Base-by-base conservation (phyloP, 2,888 invertebrate species). In the Thymelicus lineola region DNA sequence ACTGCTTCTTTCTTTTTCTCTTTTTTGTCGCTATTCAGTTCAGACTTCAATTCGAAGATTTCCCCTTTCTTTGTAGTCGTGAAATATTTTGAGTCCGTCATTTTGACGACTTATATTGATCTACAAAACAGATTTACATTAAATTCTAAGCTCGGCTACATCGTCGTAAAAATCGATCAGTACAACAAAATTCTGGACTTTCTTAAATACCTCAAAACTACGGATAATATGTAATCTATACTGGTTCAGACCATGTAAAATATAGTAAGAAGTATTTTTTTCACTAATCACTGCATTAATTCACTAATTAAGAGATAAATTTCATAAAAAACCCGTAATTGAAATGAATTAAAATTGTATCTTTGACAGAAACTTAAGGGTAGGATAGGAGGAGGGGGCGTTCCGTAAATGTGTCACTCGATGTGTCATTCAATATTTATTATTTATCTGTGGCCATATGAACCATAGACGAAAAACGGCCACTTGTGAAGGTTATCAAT, bases 11-110 rank as follows among this genome's bases (percentile, higher is more conserved):
- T 98, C 89, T 99, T 99, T 94, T 99, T 99, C 85, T 99, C 99
- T 83, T 99, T 99, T 90, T 99, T 99, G 87, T 99, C 99, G 95
- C 98, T 99, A 89, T 99, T 99, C 69, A 99, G 94, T 90, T 99
- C 99, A 7, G 99, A 99, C 89, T 99, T 99, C 68, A 99, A 94
- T 93, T 99, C 99, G 93, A 99, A 99, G 85, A 99, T 99, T 94
- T 99, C 99, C 79, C 99, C 99, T 91, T 99, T 99, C 91, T 99
- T 99, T 74, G 99, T 99, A 74, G 99, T 99, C 9, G 99, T 99
- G 89, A 99, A 99, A 94, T 99, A 99, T 91, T 99, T 99, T 65
- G 99, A 99, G 93, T 99, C 99, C 59, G 99, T 99, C 99, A 99
- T 99, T 75, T 83, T 91, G 77, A 35, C 17, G 38, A 62, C 36